Base-by-base conservation (phyloP, 2,797 vertebrate genomes). In the Argentina silus region DNA sequence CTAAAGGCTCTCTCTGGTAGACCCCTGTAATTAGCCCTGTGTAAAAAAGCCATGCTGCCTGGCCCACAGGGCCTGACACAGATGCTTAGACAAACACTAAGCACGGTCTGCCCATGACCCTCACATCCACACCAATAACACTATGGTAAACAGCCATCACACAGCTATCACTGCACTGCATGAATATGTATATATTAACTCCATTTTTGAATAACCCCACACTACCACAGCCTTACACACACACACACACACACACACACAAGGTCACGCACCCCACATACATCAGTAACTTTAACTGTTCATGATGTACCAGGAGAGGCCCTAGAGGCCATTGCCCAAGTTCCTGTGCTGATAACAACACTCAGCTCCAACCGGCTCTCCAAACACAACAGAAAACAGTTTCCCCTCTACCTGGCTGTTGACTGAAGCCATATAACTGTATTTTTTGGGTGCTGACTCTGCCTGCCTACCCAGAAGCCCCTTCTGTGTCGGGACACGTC, bases 21-120 rank as follows among this genome's bases (percentile, higher is more conserved):
- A 89, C 67, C 78, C 81, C 80, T 86, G 67, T 88, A 90, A 92
- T 93, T 88, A 91, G 57, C 63, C 69, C 70, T 67, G 73, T 82
- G 80, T 81, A 78, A 75, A 81, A 81, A 78, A 87, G 80, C 70
- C 57, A 42, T 70, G 72, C 81, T 72, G 36, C 12, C 77, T 76
- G 81, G 76, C 73, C 66, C 61, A 15, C 72, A 74, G 74, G 69
- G 60, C 69, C 8, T 14, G 23, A 7, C 19, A 2, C 42, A 17
- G 17, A 66, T 11, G 7, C 17, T 67, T 44, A 36, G 59, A 43
- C 14, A 43, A 6, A 19, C 14, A 21, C 62, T 45, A 6, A n/a
- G 42, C 77, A 82, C 73, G 80, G 7, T 48, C 7, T 48, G 47
- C 11, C 47, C 27, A 36, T 36, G 27, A 80, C 80, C 61, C 70